Evolutionary conservation across 1,140 invertebrate genomes (phyloP), one percentile per base, ranked within the genome.

Genomic region (Maconellicoccus hirsutus): DNA sequence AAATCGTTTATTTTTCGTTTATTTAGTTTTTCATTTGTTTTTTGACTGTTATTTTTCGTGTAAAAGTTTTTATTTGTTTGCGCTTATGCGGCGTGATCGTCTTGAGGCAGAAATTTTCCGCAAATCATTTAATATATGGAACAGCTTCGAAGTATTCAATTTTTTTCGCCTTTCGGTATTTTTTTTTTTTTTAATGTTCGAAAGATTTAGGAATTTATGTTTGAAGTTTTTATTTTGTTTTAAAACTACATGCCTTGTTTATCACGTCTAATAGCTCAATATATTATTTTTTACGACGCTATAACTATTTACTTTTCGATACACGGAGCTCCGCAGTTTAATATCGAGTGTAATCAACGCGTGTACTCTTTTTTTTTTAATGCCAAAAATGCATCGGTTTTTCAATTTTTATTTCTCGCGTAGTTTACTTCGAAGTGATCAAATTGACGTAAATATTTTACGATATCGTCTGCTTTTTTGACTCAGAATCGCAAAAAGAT

Each of bases 221-320:
- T 25, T 23, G 21, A 66, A 66, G 61, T 66, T 66, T 66, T 66
- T 26, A 66, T 26, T 66, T 66, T 66, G 61, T 66, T 66, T 25
- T 26, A 26, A 66, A 66, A 66, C 61, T 25, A 66, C 25, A 25
- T 66, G 21, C 61, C 61, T 66, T 66, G 61, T 66, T 66, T 66
- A 66, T 66, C 61, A 66, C 61, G 14, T 66, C 25, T 66, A 66
- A 66, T 66, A 66, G 61, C 61, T 16, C 61, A 66, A 12, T 66
- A 66, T 66, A 66, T 66, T 66, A 66, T 26, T 23, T 66, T 66
- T 66, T 66, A 66, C 16, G 61, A 66, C 10, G 61, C 25, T 26
- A 26, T 66, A 66, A 66, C 61, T 26, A 26, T 25, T 66, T 25
- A 23, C 25, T 66, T 66, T 66, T 26, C 61, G 61, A 66, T 52